Evolutionary conservation across 1,140 invertebrate genomes (phyloP), one percentile per base, ranked within the genome.

Genomic region (Ceratitis capitata): DNA sequence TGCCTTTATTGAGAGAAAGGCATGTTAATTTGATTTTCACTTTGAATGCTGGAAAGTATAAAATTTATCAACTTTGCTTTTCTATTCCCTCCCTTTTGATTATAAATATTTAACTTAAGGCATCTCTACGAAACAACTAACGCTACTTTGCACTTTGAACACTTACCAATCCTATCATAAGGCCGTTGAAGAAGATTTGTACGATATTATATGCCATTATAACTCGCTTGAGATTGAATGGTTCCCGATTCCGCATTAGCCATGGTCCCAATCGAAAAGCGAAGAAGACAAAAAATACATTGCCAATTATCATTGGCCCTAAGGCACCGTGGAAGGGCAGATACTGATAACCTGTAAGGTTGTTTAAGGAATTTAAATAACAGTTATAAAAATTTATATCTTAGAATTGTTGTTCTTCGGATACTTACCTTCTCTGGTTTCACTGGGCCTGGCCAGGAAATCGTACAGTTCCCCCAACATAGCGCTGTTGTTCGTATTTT

Each of bases 221-320:
- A 10, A 84, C 7, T 10, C 39, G 39, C 29, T 61, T 84, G n/a
- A 84, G 26, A 84, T 84, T 45, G 53, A 12, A 84, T 2, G 83
- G 83, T 10, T 84, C 19, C n/a, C 83, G 83, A 39, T 61, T 84
- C 23, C 83, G 49, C 83, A 84, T 84, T 6, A 84, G 29, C 51
- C 53, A 84, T 39, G 83, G 83, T 84, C 83, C 83, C 5, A 84
- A 42, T 10, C 51, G 47, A n/a, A 84, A 61, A 32, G 32, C 83
- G 53, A 61, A 84, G 3, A 83, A 26, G 7, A 32, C 39, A 45
- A 78, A 78, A 14, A 26, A 45, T 3, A 45, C 10, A 10, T 78
- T 45, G 10, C 42, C 39, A 78, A 45, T 7, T 45, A 78, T 10
- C 6, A 78, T 1, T 2, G 69, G 69, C n/a, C 5, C 42, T 26